These are phyloP conservation scores for Dinoponera quadriceps DNA, from an alignment of 1,140 invertebrate species.

Conservation along the genomic window DNA sequence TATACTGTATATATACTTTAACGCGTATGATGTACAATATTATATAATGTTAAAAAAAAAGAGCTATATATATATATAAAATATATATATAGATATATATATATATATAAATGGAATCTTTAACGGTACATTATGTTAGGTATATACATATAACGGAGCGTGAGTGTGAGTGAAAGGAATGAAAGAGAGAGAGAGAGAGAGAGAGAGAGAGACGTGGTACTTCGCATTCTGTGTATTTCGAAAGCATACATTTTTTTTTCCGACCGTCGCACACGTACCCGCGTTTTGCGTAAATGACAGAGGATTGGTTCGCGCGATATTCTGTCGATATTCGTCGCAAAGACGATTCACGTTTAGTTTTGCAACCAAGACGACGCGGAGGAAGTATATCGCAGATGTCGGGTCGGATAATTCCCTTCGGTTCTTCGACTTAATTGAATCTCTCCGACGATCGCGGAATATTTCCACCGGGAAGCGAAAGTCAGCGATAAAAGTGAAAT, in stretches of 20 bases:
- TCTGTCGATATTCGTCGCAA: not conserved
- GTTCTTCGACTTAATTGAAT: too few relatives aligned
- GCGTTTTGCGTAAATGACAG: not conserved
- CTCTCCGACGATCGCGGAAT: too few relatives aligned
- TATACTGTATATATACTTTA: conserved; percentile 81
- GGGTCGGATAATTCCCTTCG: not conserved
- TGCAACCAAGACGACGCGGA: not conserved
- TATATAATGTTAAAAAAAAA: conserved; percentile 82
- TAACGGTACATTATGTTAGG: conserved; percentile 74
- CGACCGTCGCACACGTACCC: conserved; percentile 30
- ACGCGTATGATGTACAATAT: conserved; percentile 82
- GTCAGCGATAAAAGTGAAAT: too few relatives aligned
- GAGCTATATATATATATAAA: conserved; percentile 80
- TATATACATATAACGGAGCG: conserved; percentile 68
- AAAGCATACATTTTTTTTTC: conserved; percentile 39
- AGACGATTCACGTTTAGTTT: conserved; percentile 18
- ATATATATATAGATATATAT: conserved; percentile 73
- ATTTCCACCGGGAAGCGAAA: too few relatives aligned
- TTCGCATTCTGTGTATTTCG: conserved; percentile 28
- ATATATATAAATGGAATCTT: conserved; percentile 81
- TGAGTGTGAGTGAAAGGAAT: conserved; percentile 30
- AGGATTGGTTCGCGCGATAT: not conserved
- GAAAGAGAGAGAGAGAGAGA: conserved; percentile 7
- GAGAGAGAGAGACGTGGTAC: conserved; percentile 36
- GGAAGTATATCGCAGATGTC: not conserved